Evolutionary conservation across 2,888 invertebrate species (phyloP).

Genomic region (Taphrorychus bicolor): DNA sequence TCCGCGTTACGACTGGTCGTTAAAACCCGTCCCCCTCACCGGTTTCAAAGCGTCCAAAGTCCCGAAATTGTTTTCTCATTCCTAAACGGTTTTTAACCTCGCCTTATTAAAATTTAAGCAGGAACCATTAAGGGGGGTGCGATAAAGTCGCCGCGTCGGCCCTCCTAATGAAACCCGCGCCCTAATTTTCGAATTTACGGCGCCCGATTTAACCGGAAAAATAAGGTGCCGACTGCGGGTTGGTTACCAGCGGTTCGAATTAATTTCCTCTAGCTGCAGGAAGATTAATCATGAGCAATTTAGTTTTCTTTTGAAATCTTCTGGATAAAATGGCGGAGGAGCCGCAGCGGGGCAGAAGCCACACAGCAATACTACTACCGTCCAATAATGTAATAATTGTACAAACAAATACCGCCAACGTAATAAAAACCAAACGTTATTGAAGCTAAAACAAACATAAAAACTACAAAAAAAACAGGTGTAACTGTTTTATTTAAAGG

Average conservation of each 20-base stretch:
- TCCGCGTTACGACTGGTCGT: not conserved
- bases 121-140: constrained; percentile 12
- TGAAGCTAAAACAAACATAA: too few species aligned
- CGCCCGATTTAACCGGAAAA: not conserved
- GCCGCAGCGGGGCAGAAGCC: too few species aligned
- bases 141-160: constrained; percentile 9
- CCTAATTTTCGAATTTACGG: constrained; percentile 5
- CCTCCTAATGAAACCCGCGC: not conserved
- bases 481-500: not conserved
- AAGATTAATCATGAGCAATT: too few species aligned
- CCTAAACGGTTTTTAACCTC: constrained; percentile 13
- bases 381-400: not conserved
- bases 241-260: too few species aligned
- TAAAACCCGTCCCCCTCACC: not conserved
- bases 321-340: not conserved
- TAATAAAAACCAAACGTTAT: not conserved
- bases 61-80: constrained; percentile 2
- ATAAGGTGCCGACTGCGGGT: too few species aligned
- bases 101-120: constrained; percentile 18
- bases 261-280: too few species aligned
- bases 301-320: not conserved
- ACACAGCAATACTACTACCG: too few species aligned
- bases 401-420: not conserved
- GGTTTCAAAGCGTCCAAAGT: not conserved
- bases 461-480: not conserved